Evolutionary conservation across 2,888 invertebrate species (phyloP).

Genomic region (Ectemnius cavifrons): DNA sequence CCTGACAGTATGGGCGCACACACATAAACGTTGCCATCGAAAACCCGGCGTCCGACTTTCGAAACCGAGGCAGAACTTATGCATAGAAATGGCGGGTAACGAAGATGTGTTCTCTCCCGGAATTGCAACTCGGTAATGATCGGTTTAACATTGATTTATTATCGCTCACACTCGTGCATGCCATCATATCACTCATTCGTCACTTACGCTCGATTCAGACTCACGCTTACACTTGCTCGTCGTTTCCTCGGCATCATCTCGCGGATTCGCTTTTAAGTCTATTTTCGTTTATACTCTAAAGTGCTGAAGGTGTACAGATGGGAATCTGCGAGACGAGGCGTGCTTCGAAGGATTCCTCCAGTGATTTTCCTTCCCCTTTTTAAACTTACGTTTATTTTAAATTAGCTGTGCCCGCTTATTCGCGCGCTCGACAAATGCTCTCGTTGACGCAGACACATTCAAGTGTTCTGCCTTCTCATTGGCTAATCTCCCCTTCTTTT

Average conservation of each 20-base stretch:
- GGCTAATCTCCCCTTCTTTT: background rate
- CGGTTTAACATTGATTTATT: conserved; percentile 70
- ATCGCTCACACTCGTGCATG: conserved; percentile 49
- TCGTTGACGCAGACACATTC: conserved; percentile 6
- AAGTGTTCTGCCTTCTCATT: background rate
- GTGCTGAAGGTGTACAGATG: conserved; percentile 46
- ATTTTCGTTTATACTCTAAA: conserved; percentile 55
- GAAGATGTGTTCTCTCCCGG: conserved; percentile 60
- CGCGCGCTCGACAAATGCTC: conserved; percentile 75
- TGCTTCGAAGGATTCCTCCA: conserved; percentile 59
- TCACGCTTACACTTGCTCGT: conserved; percentile 36
- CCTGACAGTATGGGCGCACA: conserved; percentile 28
- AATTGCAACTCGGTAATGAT: conserved; percentile 67
- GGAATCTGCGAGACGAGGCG: conserved; percentile 76
- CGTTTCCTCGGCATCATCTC: conserved; percentile 71
- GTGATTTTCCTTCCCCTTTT: conserved; percentile 32
- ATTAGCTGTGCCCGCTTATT: conserved; percentile 66
- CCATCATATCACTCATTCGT: conserved; percentile 46
- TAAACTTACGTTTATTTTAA: conserved; percentile 43
- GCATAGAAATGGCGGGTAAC: conserved; percentile 62
- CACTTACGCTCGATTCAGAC: conserved; percentile 41
- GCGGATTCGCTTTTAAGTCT: conserved; percentile 67
- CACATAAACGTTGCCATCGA: conserved; percentile 15
- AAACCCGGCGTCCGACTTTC: conserved; percentile 39
- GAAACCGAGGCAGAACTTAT: conserved; percentile 55